These are phyloP conservation scores for Porites lobata DNA, from an alignment of 92 coral and sea anemone genomes.

Conservation along the genomic window DNA sequence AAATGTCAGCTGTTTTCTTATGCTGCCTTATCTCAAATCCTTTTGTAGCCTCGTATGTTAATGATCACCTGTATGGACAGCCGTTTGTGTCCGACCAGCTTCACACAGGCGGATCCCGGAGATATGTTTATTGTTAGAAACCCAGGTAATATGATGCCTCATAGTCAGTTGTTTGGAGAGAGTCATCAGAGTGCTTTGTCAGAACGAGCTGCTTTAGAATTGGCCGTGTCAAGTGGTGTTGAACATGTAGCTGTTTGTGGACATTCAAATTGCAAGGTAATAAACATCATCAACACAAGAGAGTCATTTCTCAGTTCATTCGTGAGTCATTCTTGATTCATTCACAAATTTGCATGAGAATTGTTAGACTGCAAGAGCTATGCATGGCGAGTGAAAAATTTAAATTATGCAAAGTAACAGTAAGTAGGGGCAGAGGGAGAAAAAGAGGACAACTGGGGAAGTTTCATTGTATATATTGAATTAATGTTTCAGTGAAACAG, in stretches of 20 bases:
- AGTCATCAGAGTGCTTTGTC: slow-evolving; percentile 48
- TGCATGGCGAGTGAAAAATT: no score
- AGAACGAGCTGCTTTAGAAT: slow-evolving; percentile 81
- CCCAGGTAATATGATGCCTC: slow-evolving; percentile 86
- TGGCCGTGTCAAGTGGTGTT: slow-evolving; percentile 73
- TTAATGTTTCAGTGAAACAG: no score
- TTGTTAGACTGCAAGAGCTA: no score
- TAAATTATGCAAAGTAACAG: no score
- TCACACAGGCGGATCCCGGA: slow-evolving; percentile 77
- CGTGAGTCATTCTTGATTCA: no score
- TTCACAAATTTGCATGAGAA: no score
- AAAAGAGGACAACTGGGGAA: no score
- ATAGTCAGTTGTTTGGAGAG: slow-evolving; percentile 80
- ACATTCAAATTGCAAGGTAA: slow-evolving; percentile 90
- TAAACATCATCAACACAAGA: no score
- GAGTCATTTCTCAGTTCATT: no score
- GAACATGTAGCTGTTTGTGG: slow-evolving; percentile 88
- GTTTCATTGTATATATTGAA: no score
- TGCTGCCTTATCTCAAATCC: neutral
- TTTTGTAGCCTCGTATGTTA: slow-evolving; percentile 71
- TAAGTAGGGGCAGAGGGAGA: no score
- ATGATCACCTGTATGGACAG: slow-evolving; percentile 87
- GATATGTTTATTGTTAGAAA: slow-evolving; percentile 89
- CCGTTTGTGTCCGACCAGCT: slow-evolving; percentile 74
- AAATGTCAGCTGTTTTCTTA: neutral